A percentile compares a stretch with the other conserved stretches of the same genome.
Evolutionary conservation across 2,113 vertebrate genomes (phyloP).

Genomic region (Phodopus roborovskii): DNA sequence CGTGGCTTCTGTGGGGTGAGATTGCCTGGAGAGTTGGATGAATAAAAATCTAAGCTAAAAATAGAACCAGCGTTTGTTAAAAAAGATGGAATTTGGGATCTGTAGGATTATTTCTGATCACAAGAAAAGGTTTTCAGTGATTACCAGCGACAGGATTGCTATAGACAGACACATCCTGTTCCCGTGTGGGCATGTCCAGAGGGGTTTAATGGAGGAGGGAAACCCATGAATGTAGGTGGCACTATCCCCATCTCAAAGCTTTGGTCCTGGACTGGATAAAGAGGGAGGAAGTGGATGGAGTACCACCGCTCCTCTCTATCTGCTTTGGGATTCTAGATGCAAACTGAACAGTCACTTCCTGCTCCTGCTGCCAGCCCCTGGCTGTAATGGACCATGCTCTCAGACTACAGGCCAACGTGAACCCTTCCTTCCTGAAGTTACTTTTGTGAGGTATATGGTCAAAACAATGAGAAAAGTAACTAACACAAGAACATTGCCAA

Average conservation of each 20-base stretch:
- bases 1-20: neutral
- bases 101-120: constrained; percentile 44
- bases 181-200: neutral
- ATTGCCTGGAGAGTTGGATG: neutral
- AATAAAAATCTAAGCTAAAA: constrained; percentile 50
- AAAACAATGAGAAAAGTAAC: neutral
- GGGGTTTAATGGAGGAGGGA: neutral
- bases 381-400: neutral
- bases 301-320: neutral
- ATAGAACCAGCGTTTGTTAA: constrained; percentile 1
- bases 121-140: constrained; percentile 35
- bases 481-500: neutral
- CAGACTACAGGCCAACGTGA: neutral
- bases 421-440: neutral
- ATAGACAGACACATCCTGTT: neutral
- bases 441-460: neutral
- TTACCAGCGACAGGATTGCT: neutral
- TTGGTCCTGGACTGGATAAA: neutral
- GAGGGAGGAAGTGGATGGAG: neutral
- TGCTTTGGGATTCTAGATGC: neutral
- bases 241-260: neutral
- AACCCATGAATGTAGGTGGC: neutral
- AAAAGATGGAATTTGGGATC: constrained; percentile 35
- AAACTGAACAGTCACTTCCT: neutral
- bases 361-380: neutral